A percentile compares a stretch with the other conserved stretches of the same genome.
These are phyloP conservation scores for Zaprionus ghesquierei DNA, from an alignment of 1,140 invertebrate genomes.

Conservation along the genomic window DNA sequence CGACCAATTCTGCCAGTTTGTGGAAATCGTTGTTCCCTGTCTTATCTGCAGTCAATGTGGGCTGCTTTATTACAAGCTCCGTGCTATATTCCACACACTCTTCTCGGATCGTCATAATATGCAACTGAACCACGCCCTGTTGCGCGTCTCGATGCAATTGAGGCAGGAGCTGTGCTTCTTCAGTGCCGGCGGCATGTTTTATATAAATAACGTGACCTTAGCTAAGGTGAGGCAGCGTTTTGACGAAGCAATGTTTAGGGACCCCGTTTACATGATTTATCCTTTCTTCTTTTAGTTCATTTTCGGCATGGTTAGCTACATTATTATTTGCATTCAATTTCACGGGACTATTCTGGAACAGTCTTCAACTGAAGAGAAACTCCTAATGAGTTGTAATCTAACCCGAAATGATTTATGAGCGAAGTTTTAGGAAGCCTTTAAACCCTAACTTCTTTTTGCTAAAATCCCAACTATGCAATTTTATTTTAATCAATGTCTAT, in stretches of 20 bases:
- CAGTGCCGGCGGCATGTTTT: conserved; percentile 51
- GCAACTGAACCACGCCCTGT: conserved; percentile 39
- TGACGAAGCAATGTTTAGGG: not conserved
- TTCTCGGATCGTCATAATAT: conserved; percentile 31
- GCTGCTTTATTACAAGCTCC: conserved; percentile 29
- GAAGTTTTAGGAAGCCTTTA: too few relatives aligned
- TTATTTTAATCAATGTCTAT: too few relatives aligned
- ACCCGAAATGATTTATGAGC: too few relatives aligned
- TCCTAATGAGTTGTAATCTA: too few relatives aligned
- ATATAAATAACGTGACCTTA: conserved; percentile 52
- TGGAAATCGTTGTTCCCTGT: conserved; percentile 44
- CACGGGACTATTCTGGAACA: conserved; percentile 18
- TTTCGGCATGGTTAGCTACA: conserved; percentile 50
- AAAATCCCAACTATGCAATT: too few relatives aligned
- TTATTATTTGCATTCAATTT: conserved; percentile 65
- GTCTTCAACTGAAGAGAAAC: not conserved
- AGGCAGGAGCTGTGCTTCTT: conserved; percentile 50
- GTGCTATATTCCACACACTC: conserved; percentile 33
- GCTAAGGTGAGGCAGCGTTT: not conserved
- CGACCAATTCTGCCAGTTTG: conserved; percentile 43
- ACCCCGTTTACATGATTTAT: not conserved
- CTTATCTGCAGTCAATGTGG: conserved; percentile 50
- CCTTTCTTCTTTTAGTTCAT: conserved; percentile 46
- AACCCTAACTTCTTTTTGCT: too few relatives aligned
- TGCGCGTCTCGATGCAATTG: conserved; percentile 38